Percentiles rank a stretch among this genome's conserved stretches.
Evolutionary conservation across 2,888 invertebrate species (phyloP).

Genomic region (Bruchidius siliquastri): DNA sequence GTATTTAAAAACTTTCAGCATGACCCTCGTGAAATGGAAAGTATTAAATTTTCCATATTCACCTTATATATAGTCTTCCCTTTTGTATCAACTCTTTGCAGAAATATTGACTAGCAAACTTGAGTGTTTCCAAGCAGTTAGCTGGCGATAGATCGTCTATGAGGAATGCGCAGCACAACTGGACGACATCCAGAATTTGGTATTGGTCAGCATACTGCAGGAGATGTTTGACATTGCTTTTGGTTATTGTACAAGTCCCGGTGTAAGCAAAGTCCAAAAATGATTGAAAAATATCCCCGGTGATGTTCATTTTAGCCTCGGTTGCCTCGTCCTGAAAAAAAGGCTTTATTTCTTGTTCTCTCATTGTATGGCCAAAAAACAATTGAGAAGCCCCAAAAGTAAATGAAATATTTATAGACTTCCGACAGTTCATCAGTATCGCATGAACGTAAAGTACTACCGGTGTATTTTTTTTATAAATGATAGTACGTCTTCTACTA

Average conservation of each 20-base stretch:
- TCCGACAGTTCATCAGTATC: too few species aligned
- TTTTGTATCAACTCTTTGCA: conserved; percentile 62
- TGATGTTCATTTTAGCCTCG: conserved; percentile 57
- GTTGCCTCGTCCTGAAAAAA: conserved; percentile 50
- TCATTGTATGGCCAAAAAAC: too few species aligned
- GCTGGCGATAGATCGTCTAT: conserved; percentile 58
- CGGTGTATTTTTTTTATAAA: too few species aligned
- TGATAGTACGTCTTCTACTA: too few species aligned
- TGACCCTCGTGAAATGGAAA: too few species aligned
- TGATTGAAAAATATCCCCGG: conserved; percentile 56
- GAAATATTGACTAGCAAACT: conserved; percentile 66
- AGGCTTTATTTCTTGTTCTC: too few species aligned
- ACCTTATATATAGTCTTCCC: conserved; percentile 45
- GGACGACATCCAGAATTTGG: conserved; percentile 67
- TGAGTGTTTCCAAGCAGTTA: conserved; percentile 68
- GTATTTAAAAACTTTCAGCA: too few species aligned
- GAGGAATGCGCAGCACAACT: conserved; percentile 64
- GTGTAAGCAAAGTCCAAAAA: conserved; percentile 75
- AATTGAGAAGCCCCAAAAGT: too few species aligned
- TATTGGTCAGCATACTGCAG: conserved; percentile 69
- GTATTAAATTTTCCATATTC: neutral
- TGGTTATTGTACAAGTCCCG: conserved; percentile 59
- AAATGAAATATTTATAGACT: too few species aligned
- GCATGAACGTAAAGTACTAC: too few species aligned
- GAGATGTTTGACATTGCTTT: conserved; percentile 65